These are phyloP conservation scores for Thunnus thynnus DNA, from an alignment of 2,113 vertebrate species.

Conservation along the genomic window DNA sequence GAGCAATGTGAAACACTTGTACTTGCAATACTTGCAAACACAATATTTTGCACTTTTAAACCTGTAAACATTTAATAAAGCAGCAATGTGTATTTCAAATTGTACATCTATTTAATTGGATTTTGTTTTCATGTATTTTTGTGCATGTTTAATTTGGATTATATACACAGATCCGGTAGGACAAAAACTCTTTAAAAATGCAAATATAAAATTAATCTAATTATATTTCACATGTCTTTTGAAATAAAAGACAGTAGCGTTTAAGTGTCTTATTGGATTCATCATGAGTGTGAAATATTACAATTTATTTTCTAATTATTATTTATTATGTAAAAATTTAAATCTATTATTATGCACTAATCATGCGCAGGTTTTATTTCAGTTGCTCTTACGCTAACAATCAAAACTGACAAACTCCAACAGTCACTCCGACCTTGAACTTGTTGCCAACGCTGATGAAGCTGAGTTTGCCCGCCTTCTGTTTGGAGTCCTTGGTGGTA, in stretches of 20 bases:
- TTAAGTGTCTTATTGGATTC: background rate
- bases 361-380: background rate
- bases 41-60: background rate
- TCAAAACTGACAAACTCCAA: constrained; percentile 10
- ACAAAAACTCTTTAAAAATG: background rate
- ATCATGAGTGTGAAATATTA: background rate
- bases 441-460: constrained; percentile 99
- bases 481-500: constrained; percentile 93
- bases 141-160: background rate
- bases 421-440: constrained; percentile 91
- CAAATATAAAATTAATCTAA: background rate
- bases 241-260: background rate
- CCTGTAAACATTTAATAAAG: background rate
- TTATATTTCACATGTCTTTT: background rate
- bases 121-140: background rate
- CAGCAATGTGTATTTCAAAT: background rate
- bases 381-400: background rate
- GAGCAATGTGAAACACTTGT: background rate
- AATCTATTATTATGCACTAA: background rate
- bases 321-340: background rate
- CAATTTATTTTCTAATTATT: background rate
- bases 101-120: background rate
- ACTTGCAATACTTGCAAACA: no score
- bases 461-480: constrained; percentile 97
- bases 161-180: no score